phyloP scores from a whole-genome alignment of 2,797 vertebrate genomes.

The Megalops cyprinoides region DNA sequence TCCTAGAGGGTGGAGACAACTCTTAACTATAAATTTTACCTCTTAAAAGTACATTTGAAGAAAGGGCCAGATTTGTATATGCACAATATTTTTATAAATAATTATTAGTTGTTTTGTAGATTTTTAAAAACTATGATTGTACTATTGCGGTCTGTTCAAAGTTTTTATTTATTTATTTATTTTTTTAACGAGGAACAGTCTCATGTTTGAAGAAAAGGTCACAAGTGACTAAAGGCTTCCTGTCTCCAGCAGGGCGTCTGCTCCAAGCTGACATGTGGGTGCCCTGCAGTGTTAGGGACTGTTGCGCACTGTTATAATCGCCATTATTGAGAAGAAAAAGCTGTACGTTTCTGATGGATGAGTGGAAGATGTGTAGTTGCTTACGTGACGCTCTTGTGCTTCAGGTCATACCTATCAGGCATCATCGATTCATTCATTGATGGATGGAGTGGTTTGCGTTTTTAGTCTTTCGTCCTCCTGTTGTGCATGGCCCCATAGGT shows the following conservation, averaged over 20 bases:
- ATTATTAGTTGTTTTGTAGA: too few relatives aligned
- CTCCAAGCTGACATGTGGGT: background rate
- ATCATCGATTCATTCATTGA: too few relatives aligned
- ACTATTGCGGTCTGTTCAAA: too few relatives aligned
- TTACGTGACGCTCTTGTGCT: too few relatives aligned
- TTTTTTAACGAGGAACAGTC: background rate
- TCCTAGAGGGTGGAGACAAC: background rate
- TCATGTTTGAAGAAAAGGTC: background rate
- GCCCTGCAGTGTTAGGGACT: background rate
- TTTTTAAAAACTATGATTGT: too few relatives aligned
- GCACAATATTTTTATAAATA: too few relatives aligned
- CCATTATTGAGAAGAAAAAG: background rate
- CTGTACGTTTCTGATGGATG: too few relatives aligned
- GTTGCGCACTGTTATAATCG: background rate
- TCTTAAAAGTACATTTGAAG: background rate
- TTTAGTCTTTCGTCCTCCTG: background rate
- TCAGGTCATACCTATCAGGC: too few relatives aligned
- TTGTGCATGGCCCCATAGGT: background rate
- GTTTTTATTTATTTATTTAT: background rate
- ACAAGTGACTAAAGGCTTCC: background rate
- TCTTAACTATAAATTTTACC: background rate
- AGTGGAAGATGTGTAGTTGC: too few relatives aligned
- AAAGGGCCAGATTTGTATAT: background rate
- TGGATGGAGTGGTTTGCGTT: too few relatives aligned
- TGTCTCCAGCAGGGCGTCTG: background rate